Conservation (phyloP, 2,113 vertebrate species). For the Alligator mississippiensis region DNA sequence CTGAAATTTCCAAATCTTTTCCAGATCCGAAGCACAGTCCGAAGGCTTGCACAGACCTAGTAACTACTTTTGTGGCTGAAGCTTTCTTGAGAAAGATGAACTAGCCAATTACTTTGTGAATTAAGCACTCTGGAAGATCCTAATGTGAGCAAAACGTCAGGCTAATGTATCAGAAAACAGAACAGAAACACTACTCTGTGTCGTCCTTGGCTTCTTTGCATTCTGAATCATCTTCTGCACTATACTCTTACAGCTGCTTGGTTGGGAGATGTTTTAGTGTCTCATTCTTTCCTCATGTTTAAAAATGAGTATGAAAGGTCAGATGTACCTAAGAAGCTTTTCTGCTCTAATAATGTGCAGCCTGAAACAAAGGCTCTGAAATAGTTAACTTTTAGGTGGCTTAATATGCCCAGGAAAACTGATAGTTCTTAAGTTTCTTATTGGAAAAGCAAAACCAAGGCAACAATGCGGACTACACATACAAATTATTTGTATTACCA, state of each 20-base stretch:
- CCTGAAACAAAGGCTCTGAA: conserved; percentile 42
- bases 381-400: conserved; percentile 34
- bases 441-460: conserved; percentile 58
- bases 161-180: conserved; percentile 6
- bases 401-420: conserved; percentile 46
- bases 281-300: conserved; percentile 16
- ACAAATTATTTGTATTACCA: neutral
- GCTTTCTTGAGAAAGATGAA: conserved; percentile 40
- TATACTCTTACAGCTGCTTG: neutral
- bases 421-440: conserved; percentile 21
- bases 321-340: conserved; percentile 61
- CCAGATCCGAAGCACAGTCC: no score
- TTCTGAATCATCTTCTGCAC: neutral
- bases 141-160: conserved; percentile 45
- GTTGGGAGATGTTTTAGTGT: neutral
- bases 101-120: conserved; percentile 42
- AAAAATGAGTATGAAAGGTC: conserved; percentile 47
- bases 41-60: neutral
- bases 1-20: no score
- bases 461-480: conserved; percentile 38
- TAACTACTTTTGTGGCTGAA: neutral
- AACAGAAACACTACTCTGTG: neutral
- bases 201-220: neutral
- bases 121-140: conserved; percentile 52
- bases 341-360: conserved; percentile 50